Evolutionary conservation across 2,113 vertebrate species (phyloP), one percentile per base, ranked within the genome.

Genomic region (Anolis carolinensis): DNA sequence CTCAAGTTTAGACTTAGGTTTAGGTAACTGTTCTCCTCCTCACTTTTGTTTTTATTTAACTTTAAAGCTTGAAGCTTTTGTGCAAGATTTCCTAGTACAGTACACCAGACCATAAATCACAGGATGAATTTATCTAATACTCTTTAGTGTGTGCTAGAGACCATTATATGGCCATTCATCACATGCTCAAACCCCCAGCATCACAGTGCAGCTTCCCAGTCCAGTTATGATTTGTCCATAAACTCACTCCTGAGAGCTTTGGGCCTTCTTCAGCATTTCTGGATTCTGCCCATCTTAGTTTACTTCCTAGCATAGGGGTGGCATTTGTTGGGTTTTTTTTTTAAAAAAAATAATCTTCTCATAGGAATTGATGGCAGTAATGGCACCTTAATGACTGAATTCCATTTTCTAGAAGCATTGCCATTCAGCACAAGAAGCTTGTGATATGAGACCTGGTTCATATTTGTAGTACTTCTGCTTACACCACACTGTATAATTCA

Each of bases 291-390:
- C 63, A 70, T 48, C 39, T 16, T 30, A 78, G 73, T 36, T 85
- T 67, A 85, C 48, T 52, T 30, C 74, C 11, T 50, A 67, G 73
- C 39, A 39, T 77, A 84, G 76, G 73, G 50, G 50, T 76, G 30
- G 48, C 18, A 85, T 78, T 70, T 85, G 75, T 55, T 79, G 75
- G n/a, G n/a, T n/a, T n/a, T n/a, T 48, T 85, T 78, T 36, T 77
- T 78, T 78, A 63, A 78, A 70, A 70, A 55, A 36, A 78, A 70
- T 78, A 55, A 36, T 70, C 83, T 70, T 78, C 75, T 78, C 74
- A 70, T 48, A 55, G 48, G 36, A 78, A 78, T 70, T 70, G 62
- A 85, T 78, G 44, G 74, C 27, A 21, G 74, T 27, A 85, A 52
- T 52, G 78, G 65, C 55, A 34, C 34, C 36, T 44, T 79, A 79